Evolutionary conservation across 1,140 invertebrate species (phyloP).

Genomic region (Drosophila tropicalis): DNA sequence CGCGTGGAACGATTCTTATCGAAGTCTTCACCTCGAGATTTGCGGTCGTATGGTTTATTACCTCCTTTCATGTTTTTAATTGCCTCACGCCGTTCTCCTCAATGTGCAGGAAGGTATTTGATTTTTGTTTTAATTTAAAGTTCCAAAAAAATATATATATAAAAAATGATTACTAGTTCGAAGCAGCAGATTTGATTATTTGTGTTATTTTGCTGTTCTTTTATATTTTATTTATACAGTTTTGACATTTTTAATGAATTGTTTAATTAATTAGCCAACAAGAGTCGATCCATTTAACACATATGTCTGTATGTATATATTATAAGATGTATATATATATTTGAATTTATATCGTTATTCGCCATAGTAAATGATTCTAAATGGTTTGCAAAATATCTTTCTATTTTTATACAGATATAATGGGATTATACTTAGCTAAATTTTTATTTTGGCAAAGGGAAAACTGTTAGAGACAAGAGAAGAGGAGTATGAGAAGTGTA

Average conservation of each 20-base stretch:
- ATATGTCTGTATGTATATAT: not conserved
- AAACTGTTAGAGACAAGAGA: too few relatives aligned
- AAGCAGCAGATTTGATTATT: not conserved
- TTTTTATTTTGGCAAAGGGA: slow-evolving; percentile 5
- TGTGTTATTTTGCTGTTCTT: slow-evolving; percentile 5
- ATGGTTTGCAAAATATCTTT: slow-evolving; percentile 6
- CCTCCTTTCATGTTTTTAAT: not conserved
- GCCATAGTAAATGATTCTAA: slow-evolving; percentile 17
- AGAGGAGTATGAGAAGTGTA: too few relatives aligned
- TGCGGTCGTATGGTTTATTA: too few relatives aligned
- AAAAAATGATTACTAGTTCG: not conserved
- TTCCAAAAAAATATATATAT: not conserved
- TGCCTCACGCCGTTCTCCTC: not conserved
- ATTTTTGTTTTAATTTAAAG: not conserved
- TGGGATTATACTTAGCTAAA: slow-evolving; percentile 8
- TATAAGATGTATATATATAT: not conserved
- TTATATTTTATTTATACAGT: slow-evolving; percentile 25
- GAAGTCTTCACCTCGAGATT: too few relatives aligned
- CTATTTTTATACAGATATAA: slow-evolving; percentile 13
- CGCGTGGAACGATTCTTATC: too few relatives aligned
- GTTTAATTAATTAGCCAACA: slow-evolving; percentile 55
- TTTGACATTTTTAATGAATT: slow-evolving; percentile 71
- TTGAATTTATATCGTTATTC: not conserved
- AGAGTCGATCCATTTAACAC: slow-evolving; percentile 6
- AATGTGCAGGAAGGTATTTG: not conserved